Evolutionary conservation across 1,140 invertebrate genomes (phyloP).

Genomic region (Bactericera cockerelli): DNA sequence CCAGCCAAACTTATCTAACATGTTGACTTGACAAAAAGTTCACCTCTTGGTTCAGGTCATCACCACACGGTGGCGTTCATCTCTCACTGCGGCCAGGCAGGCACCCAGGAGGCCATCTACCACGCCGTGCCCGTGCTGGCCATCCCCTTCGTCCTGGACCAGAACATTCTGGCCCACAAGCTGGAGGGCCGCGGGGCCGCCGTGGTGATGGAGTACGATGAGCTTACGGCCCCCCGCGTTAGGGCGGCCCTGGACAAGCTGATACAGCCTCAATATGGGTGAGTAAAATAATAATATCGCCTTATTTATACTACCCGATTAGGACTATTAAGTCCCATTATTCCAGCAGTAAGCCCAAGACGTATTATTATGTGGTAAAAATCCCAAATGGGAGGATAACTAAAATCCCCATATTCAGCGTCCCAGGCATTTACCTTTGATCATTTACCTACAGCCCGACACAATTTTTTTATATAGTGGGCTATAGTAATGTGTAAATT

Average conservation of each 20-base stretch:
- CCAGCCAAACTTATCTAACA: too few species aligned
- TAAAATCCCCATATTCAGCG: too few species aligned
- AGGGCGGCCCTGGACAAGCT: neutral
- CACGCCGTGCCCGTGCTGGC: slow-evolving; percentile 33
- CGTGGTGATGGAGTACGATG: neutral
- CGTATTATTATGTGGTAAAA: too few species aligned
- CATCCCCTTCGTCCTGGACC: slow-evolving; percentile 33
- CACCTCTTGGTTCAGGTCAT: neutral
- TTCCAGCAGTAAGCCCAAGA: too few species aligned
- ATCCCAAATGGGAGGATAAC: too few species aligned
- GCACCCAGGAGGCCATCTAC: slow-evolving; percentile 32
- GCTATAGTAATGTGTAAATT: too few species aligned
- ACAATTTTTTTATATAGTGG: too few species aligned
- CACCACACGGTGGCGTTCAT: slow-evolving; percentile 10
- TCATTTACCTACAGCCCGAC: too few species aligned
- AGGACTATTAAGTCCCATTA: too few species aligned
- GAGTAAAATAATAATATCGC: too few species aligned
- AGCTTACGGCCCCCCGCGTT: neutral
- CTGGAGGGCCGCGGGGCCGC: neutral
- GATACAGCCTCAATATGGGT: neutral
- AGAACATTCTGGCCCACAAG: slow-evolving; percentile 14
- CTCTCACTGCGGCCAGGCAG: slow-evolving; percentile 31
- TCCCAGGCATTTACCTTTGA: too few species aligned
- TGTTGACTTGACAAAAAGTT: neutral
- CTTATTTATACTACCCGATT: too few species aligned